phyloP scores from a whole-genome alignment of 23 tunicate genomes.

The Styela plicata region DNA sequence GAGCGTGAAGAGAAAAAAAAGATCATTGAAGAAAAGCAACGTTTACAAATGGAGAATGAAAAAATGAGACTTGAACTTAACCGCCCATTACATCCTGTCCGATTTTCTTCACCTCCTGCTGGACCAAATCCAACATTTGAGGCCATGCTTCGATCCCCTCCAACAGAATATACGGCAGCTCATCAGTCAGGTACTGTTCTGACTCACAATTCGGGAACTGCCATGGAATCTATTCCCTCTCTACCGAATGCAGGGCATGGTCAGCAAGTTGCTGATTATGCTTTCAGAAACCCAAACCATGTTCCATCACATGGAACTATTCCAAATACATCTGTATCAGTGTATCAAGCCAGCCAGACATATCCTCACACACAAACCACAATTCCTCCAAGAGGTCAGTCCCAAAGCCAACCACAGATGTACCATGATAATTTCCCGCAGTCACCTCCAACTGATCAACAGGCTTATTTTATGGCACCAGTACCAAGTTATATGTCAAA shows the following conservation, averaged over 20 bases:
- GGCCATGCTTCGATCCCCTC: neutral
- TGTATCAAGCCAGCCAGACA: neutral
- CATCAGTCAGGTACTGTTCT: neutral
- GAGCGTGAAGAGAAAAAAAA: constrained; percentile 9
- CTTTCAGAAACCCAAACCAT: neutral
- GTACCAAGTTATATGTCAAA: neutral
- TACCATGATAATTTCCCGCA: too few species aligned
- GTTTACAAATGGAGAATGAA: neutral
- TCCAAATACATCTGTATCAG: neutral
- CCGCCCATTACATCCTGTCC: neutral
- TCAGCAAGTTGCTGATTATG: neutral
- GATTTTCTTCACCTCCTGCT: neutral
- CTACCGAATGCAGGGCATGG: neutral
- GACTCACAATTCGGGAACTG: neutral
- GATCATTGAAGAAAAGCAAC: constrained; percentile 2
- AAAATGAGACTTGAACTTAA: neutral
- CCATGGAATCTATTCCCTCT: neutral
- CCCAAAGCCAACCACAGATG: neutral
- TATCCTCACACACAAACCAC: neutral
- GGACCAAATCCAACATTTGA: neutral
- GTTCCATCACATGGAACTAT: neutral
- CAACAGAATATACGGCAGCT: neutral
- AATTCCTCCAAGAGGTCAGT: neutral
- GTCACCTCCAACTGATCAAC: neutral
- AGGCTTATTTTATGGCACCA: neutral